Evolutionary conservation across 2,797 vertebrate genomes (phyloP).

Genomic region (Odontamblyopus rebecca): DNA sequence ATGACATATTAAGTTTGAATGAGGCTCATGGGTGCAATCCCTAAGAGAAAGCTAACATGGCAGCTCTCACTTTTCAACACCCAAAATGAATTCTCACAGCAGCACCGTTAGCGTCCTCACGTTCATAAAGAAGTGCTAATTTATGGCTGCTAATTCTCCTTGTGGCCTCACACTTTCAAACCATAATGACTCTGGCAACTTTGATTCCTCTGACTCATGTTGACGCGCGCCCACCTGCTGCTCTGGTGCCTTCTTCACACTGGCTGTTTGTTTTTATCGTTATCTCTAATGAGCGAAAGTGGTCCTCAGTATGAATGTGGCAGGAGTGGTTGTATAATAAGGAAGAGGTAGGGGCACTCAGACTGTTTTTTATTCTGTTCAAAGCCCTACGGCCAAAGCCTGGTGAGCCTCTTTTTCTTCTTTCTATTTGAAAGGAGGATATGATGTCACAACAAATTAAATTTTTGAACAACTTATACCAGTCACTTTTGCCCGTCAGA

Average conservation of each 20-base stretch:
- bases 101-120: not conserved
- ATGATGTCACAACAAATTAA: too few species aligned
- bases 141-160: slow-evolving; percentile 20
- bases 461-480: too few species aligned
- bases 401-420: not conserved
- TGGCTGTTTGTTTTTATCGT: slow-evolving; percentile 34
- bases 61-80: slow-evolving; percentile 1
- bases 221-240: slow-evolving; percentile 21
- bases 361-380: not conserved
- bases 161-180: not conserved
- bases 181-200: slow-evolving; percentile 9
- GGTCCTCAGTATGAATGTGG: not conserved
- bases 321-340: slow-evolving; percentile 7
- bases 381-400: not conserved
- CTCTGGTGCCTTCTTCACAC: slow-evolving; percentile 9
- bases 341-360: not conserved
- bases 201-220: slow-evolving; percentile 20
- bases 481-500: too few species aligned
- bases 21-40: slow-evolving; percentile 12
- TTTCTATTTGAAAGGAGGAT: not conserved
- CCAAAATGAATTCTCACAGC: slow-evolving; percentile 12
- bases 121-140: slow-evolving; percentile 46
- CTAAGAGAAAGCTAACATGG: not conserved
- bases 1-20: slow-evolving; percentile 56
- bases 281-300: slow-evolving; percentile 29